Base-by-base conservation (phyloP, 2,888 invertebrate genomes). In the Ariolimax columbianus region DNA sequence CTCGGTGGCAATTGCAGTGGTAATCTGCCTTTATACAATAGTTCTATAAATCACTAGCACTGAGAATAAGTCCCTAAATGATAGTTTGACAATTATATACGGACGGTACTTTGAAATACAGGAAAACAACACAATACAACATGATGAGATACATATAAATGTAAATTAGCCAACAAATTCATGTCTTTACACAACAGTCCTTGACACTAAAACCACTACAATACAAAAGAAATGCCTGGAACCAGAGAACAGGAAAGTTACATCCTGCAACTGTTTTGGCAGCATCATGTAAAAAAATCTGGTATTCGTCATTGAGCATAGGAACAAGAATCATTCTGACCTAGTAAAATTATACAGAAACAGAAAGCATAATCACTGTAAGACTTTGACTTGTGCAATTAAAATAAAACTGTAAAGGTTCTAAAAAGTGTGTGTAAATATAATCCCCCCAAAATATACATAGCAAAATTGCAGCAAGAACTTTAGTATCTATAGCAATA, bases 301-400 rank as follows among this genome's bases (percentile, higher is more conserved):
- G 38, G 72, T 11, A 40, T 40, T 19, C n/a, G n/a, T n/a, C 7
- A 40, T 40, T 72, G 72, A 72, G 40, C 40, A 72, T 4, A 72
- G 6, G 23, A n/a, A n/a, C 4, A 23, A 63, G n/a, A 63, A 14
- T 23, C n/a, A n/a, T 6, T n/a, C 59, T 63, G 59, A n/a, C n/a
- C n/a, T n/a, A n/a, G 59, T 63, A 63, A 63, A 63, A 63, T n/a
- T 3, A 23, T 11, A 47, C 47, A 33, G 26, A 75, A 19, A 75
- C 9, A 33, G 19, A 30, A 11, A 47, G 30, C 23, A n/a, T 43
- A 17, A 75, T 51, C 51, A 75, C 17, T 47, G n/a, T 30, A 73
- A 51, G 51, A 51, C 51, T 75, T 75, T 75, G 75, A 75, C 51
- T 73, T 73, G 73, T 75, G 75, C 75, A 47, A 51, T 30, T 38